Evolutionary conservation across 2,797 vertebrate genomes (phyloP).

Genomic region (Cossypha niveicapilla): DNA sequence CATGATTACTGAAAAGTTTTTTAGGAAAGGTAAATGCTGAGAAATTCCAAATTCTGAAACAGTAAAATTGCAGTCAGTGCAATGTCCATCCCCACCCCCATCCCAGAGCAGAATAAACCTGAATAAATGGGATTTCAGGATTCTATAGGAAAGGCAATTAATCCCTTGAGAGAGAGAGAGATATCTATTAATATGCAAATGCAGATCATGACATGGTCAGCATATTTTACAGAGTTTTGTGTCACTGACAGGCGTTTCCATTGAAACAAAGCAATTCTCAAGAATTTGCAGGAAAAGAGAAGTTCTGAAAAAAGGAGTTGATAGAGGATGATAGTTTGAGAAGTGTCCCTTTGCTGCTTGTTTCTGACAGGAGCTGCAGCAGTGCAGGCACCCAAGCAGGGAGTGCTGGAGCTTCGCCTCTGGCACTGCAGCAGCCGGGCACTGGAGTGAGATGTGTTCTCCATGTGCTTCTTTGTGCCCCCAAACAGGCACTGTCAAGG

Average conservation of each 20-base stretch:
- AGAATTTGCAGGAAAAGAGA: neutral
- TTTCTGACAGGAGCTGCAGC: neutral
- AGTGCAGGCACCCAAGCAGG: accelerated
- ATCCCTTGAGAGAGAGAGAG: neutral
- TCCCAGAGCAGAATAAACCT: neutral
- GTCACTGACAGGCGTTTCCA: neutral
- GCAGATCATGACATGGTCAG: conserved; percentile 26
- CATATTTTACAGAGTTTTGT: conserved; percentile 9
- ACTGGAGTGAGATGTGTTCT: neutral
- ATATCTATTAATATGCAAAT: conserved; percentile 47
- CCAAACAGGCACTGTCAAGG: too few relatives aligned
- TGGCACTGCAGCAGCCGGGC: too few relatives aligned
- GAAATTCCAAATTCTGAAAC: neutral
- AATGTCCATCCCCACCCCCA: neutral
- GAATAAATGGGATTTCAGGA: neutral
- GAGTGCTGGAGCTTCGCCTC: neutral
- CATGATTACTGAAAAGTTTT: neutral
- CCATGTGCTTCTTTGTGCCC: neutral
- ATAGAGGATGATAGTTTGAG: neutral
- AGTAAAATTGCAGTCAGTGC: neutral
- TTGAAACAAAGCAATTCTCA: neutral
- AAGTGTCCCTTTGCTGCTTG: accelerated
- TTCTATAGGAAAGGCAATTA: conserved; percentile 37
- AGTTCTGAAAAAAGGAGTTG: neutral
- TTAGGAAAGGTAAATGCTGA: neutral